Evolutionary conservation across 2,113 vertebrate genomes (phyloP).

Genomic region (Trinectes maculatus): DNA sequence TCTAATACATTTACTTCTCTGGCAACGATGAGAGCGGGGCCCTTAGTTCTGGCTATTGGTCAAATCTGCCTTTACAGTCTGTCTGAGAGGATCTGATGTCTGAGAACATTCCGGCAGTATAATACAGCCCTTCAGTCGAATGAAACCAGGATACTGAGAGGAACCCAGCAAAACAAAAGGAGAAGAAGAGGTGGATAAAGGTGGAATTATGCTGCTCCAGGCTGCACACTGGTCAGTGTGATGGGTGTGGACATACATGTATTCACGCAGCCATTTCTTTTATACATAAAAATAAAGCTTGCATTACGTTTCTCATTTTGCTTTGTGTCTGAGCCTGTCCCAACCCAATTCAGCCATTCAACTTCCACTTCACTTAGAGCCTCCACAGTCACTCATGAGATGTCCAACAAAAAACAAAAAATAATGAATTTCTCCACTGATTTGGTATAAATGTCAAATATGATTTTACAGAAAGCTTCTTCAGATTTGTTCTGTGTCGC

Average conservation of each 20-base stretch:
- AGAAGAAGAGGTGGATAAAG: neutral
- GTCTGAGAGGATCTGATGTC: slow-evolving; percentile 36
- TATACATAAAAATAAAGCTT: neutral
- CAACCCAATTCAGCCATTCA: no score
- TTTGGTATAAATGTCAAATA: no score
- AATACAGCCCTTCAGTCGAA: slow-evolving; percentile 7
- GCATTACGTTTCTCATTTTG: no score
- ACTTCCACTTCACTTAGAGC: no score
- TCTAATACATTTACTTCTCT: slow-evolving; percentile 11
- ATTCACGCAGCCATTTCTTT: neutral
- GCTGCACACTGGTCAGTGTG: neutral
- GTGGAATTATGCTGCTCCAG: neutral
- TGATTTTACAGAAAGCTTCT: no score
- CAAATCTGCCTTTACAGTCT: slow-evolving; percentile 29
- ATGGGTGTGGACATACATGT: no score
- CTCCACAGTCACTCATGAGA: no score
- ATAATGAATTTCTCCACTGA: no score
- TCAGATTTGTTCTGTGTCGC: neutral
- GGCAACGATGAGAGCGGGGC: neutral
- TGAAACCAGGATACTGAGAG: slow-evolving; percentile 13
- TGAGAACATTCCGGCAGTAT: slow-evolving; percentile 49
- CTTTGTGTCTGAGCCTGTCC: no score
- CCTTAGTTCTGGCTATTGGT: slow-evolving; percentile 39
- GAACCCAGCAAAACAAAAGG: slow-evolving; percentile 7
- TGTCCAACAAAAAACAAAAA: no score